Conservation (phyloP, 2,888 invertebrate species). For the Drosophila pegasa region DNA sequence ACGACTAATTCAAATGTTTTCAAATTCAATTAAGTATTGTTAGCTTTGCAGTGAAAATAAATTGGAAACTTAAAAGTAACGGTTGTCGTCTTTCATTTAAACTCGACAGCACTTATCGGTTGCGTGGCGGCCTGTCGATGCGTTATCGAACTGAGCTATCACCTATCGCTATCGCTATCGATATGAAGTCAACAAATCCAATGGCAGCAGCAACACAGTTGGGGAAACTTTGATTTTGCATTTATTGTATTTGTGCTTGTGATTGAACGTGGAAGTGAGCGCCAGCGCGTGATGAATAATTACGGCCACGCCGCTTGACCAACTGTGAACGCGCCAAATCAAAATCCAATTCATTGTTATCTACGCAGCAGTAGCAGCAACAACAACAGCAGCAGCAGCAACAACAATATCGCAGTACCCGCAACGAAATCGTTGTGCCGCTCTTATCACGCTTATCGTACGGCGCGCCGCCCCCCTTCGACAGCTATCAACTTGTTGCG, state of each 20-base stretch:
- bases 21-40: slow-evolving; percentile 39
- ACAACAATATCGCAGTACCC: slow-evolving; percentile 7
- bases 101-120: not conserved
- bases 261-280: slow-evolving; percentile 53
- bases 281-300: slow-evolving; percentile 38
- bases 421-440: slow-evolving; percentile 38
- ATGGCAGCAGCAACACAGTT: slow-evolving; percentile 33
- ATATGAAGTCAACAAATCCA: slow-evolving; percentile 52
- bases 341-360: slow-evolving; percentile 43
- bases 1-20: slow-evolving; percentile 41
- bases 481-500: slow-evolving; percentile 55
- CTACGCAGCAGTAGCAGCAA: slow-evolving; percentile 40
- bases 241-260: slow-evolving; percentile 55
- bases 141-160: not conserved
- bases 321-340: slow-evolving; percentile 34
- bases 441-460: slow-evolving; percentile 49
- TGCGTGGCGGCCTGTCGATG: slow-evolving; percentile 39
- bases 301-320: slow-evolving; percentile 24
- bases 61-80: slow-evolving; percentile 15
- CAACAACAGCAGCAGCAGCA: slow-evolving; percentile 9
- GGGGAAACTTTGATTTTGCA: slow-evolving; percentile 49
- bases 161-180: slow-evolving; percentile 35
- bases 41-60: slow-evolving; percentile 37
- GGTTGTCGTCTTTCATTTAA: not conserved
- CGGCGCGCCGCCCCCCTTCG: slow-evolving; percentile 39